Evolutionary conservation across 2,797 vertebrate species (phyloP).

Genomic region (Acrocephalus scirpaceus): DNA sequence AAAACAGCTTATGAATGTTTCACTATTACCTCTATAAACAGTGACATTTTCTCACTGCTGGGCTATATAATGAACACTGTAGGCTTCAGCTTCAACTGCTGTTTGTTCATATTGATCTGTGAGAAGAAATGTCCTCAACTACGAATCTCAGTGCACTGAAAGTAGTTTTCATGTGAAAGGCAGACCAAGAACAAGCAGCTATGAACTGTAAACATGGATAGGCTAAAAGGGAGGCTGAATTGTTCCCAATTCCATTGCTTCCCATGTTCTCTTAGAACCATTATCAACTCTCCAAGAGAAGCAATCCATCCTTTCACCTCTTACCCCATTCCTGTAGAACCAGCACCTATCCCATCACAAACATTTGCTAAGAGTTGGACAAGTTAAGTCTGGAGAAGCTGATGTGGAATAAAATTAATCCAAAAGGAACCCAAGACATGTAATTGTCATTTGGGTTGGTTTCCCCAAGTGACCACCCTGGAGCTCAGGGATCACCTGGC

Average conservation of each 20-base stretch:
- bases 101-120: background rate
- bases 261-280: background rate
- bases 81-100: background rate
- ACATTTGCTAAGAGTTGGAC: background rate
- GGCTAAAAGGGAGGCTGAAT: background rate
- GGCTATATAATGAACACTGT: accelerated
- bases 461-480: background rate
- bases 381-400: background rate
- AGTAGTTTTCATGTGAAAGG: background rate
- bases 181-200: background rate
- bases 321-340: background rate
- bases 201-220: background rate
- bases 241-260: background rate
- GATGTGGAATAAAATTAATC: background rate
- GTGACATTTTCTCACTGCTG: background rate
- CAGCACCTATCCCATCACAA: background rate
- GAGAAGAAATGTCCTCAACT: background rate
- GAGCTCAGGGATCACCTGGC: background rate
- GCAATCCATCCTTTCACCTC: background rate
- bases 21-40: background rate
- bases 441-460: background rate
- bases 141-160: accelerated
- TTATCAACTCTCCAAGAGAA: background rate
- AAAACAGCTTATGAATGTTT: background rate
- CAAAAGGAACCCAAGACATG: background rate